Evolutionary conservation across 2,888 invertebrate species (phyloP).

Genomic region (Bellardia bayeri): DNA sequence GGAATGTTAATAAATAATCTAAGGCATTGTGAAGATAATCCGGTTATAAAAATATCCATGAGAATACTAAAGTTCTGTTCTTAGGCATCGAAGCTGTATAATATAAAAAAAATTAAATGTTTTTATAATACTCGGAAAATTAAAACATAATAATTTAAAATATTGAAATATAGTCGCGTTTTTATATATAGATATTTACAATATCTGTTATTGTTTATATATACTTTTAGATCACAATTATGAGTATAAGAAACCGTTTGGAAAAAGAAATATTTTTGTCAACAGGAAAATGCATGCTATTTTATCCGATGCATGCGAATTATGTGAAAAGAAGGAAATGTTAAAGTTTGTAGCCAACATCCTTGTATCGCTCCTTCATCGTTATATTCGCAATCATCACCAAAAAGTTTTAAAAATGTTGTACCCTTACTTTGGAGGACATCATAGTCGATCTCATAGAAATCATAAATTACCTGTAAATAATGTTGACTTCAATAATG

Average conservation of each 20-base stretch:
- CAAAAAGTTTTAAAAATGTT: slow-evolving; percentile 54
- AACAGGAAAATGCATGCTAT: slow-evolving; percentile 59
- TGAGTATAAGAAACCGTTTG: slow-evolving; percentile 25
- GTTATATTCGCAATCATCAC: slow-evolving; percentile 47
- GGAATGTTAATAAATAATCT: too few relatives aligned
- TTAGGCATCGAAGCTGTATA: too few relatives aligned
- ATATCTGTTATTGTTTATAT: not conserved
- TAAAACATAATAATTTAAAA: too few relatives aligned
- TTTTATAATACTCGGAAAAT: too few relatives aligned
- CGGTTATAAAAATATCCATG: too few relatives aligned
- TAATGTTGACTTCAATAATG: slow-evolving; percentile 37
- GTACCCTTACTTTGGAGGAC: slow-evolving; percentile 33
- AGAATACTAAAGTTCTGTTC: too few relatives aligned
- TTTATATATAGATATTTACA: not conserved
- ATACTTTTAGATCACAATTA: slow-evolving; percentile 51
- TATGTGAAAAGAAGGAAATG: slow-evolving; percentile 63
- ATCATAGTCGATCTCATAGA: slow-evolving; percentile 56
- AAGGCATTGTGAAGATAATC: too few relatives aligned
- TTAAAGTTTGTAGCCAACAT: slow-evolving; percentile 42
- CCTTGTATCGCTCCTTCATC: slow-evolving; percentile 33
- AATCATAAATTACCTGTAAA: slow-evolving; percentile 52
- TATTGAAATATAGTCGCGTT: too few relatives aligned
- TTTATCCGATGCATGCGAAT: slow-evolving; percentile 51
- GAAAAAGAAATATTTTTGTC: slow-evolving; percentile 42
- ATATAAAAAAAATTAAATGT: too few relatives aligned